Evolutionary conservation across 2,113 vertebrate species (phyloP), one percentile per base, ranked within the genome.

Genomic region (Rhagologus leucostigma): DNA sequence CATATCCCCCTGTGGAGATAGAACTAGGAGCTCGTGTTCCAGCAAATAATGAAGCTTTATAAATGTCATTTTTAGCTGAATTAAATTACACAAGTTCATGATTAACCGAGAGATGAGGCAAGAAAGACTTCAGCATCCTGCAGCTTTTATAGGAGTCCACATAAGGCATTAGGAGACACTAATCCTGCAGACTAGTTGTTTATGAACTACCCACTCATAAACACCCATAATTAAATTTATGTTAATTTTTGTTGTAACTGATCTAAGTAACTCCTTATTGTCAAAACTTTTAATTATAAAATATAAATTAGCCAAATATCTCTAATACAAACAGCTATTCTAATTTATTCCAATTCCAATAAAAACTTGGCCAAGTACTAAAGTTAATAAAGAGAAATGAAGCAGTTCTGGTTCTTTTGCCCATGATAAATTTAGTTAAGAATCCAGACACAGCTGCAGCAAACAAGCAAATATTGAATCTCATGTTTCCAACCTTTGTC

Each of bases 221-320:
- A 83, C 53, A 91, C 14, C 8, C 33, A 24, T 80, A 89, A 95
- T 91, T 94, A 93, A 55, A 87, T 83, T 91, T 80, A 81, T 84
- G 57, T 74, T 93, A 53, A 65, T 80, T 85, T 91, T 55, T 59
- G 11, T 76, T 70, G 47, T 56, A 53, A 67, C 81, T 67, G 46
- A 69, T 87, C 37, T 41, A 47, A 84, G 59, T 42, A 93, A 82
- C n/a, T 74, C 33, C 42, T 57, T 76, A 49, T 73, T 85, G n/a
- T 82, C 27, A 80, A 30, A 62, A 70, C 10, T 89, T 89, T 74
- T 76, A 84, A 89, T 94, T 87, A 65, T n/a, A 88, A 78, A 88
- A 86, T 55, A 80, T 18, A 94, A 79, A 76, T 84, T 57, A 46
- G 42, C n/a, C 16, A 70, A 71, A 87, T 21, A 42, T 55, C 24